Evolutionary conservation across 2,113 vertebrate species (phyloP).

Genomic region (Trichechus manatus): DNA sequence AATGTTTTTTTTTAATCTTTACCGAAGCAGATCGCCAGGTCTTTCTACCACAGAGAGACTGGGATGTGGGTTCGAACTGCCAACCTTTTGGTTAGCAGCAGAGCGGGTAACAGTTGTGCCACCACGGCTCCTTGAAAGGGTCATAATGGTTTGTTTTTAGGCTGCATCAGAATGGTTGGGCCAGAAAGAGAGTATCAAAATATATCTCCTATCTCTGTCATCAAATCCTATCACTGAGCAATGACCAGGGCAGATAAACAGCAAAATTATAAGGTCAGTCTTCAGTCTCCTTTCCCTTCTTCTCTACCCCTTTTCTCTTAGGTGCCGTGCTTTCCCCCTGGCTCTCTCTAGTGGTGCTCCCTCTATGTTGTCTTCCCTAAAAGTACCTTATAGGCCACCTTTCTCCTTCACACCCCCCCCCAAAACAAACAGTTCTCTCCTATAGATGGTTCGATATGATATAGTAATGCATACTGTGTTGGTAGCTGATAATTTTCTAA

Average conservation of each 20-base stretch:
- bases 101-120: too few relatives aligned
- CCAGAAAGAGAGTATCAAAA: neutral
- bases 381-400: neutral
- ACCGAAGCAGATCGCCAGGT: too few relatives aligned
- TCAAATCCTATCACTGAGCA: neutral
- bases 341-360: neutral
- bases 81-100: too few relatives aligned
- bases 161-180: neutral
- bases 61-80: too few relatives aligned
- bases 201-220: neutral
- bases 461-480: neutral
- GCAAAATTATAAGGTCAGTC: neutral
- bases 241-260: neutral
- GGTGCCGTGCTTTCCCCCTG: neutral
- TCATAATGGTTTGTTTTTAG: neutral
- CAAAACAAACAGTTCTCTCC: neutral
- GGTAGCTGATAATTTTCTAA: neutral
- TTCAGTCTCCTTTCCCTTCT: neutral
- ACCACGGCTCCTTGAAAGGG: too few relatives aligned
- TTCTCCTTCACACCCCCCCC: neutral
- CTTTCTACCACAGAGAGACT: too few relatives aligned
- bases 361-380: neutral
- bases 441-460: neutral
- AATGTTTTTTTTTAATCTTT: too few relatives aligned
- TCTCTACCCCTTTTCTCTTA: conserved; percentile 20